Evolutionary conservation across 2,797 vertebrate species (phyloP).

Genomic region (Rhincodon typus): DNA sequence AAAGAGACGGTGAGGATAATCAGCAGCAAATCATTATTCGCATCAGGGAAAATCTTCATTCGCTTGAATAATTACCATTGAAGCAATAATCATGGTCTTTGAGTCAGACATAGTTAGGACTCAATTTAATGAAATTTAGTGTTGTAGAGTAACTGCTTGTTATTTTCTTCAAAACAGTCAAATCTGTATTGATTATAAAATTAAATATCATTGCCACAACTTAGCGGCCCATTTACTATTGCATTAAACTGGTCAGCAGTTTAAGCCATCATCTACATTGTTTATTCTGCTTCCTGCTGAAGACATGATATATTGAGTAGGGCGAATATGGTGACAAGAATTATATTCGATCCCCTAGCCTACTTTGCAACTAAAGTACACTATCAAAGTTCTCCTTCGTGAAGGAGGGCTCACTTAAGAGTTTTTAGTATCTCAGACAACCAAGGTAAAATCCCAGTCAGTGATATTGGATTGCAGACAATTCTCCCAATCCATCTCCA

Average conservation of each 20-base stretch:
- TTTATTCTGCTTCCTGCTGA: background rate
- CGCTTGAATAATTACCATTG: too few relatives aligned
- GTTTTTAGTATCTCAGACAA: background rate
- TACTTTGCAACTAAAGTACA: background rate
- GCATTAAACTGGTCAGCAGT: background rate
- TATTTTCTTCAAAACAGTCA: background rate
- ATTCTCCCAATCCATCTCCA: background rate
- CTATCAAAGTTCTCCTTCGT: background rate
- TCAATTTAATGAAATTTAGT: background rate
- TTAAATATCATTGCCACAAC: background rate
- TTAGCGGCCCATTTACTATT: background rate
- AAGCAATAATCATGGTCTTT: background rate
- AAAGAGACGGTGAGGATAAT: background rate
- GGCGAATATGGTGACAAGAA: background rate
- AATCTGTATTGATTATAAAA: background rate
- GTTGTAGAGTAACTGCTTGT: background rate
- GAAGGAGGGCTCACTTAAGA: background rate
- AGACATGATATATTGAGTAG: background rate
- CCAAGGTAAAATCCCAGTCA: background rate
- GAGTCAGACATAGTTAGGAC: background rate
- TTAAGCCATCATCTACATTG: background rate
- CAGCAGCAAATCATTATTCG: background rate
- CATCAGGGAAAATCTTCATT: too few relatives aligned
- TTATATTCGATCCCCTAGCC: background rate
- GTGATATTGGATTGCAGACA: background rate